Evolutionary conservation across 2,797 vertebrate genomes (phyloP), one percentile per base, ranked within the genome.

Genomic region (Falco columbarius): DNA sequence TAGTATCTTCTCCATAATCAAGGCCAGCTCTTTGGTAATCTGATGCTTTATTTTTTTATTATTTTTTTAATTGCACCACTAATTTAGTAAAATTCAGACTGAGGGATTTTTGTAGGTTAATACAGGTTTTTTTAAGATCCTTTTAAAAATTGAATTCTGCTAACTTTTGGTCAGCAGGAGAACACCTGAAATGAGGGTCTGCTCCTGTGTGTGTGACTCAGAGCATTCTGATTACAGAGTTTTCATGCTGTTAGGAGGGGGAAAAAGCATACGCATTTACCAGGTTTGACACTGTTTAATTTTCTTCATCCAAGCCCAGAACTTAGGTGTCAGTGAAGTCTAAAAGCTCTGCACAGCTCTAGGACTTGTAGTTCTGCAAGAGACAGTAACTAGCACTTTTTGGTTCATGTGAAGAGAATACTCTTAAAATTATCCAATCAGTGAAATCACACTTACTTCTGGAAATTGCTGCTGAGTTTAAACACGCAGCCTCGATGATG

Each of bases 1-100:
- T 98, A 99, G 99, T 97, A 99, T 99, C 97, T 99, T 99, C 97
- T 99, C 99, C 93, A 99, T 99, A 91, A 99, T 99, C 97, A 99
- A 99, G 97, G 99, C 98, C 66, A 99, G 99, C 97, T 99, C 99
- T 73, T 98, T 99, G 99, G 99, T 99, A 98, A 98, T 95, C 76
- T 89, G 36, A 74, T 52, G 36, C 34, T 58, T 52, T 16, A 32
- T 68, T 68, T 23, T 21, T 42, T 30, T 6, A 42, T 42, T 23
- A 22, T 56, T 72, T 44, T n/a, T 66, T 83, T 46, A 62, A 23
- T 73, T 70, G 32, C 18, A 55, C 52, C 27, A 38, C 42, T 51
- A 74, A 58, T 80, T 47, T 65, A 63, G 20, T 76, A 24, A 95
- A 81, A 46, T 38, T 47, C 84, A 89, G 74, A 70, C 58, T 55